Evolutionary conservation across 2,888 invertebrate species (phyloP), one percentile per base, ranked within the genome.

Genomic region (Volucella bombylans): DNA sequence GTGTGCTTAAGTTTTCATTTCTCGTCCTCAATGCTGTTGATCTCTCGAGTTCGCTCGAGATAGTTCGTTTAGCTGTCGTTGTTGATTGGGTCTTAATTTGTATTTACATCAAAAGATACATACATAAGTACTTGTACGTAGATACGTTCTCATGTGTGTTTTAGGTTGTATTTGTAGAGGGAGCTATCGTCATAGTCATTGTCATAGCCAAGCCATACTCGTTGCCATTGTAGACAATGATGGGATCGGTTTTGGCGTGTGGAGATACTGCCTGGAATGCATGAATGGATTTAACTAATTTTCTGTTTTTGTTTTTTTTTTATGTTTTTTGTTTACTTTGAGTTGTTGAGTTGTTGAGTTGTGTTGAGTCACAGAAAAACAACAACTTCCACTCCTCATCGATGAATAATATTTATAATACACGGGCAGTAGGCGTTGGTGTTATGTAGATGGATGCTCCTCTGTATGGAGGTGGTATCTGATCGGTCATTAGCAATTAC

Each of bases 201-300:
- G 31, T 31, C 15, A 11, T 55, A 39, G 50, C 50, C 18, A 43
- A 49, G 47, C 61, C n/a, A 41, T 39, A 12, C 23, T 23, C 71
- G 59, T 64, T 50, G 31, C 54, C 31, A 81, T 64, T 50, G 67
- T 50, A 43, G 57, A 67, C 67, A 76, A 68, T 14, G 47, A 73
- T 67, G 54, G 55, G 57, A 79, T 59, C 41, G 67, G 18, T 57
- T 73, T 78, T 72, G 67, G 50, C 68, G 64, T 83, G 65, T 73
- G 62, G 73, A 64, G 65, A 31, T 31, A 31, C 31, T 64, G 62
- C 65, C 65, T 83, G 79, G 79, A 69, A 79, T 74, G 74, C 80
- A 67, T 76, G 74, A 79, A 76, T 83, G 80, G 73, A 54, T 67
- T 71, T 74, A 45, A 69, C 57, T 65, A 69, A 79, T 83, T 73